Evolutionary conservation across 2,113 vertebrate species (phyloP), one percentile per base, ranked within the genome.

Genomic region (Carassius carassius): DNA sequence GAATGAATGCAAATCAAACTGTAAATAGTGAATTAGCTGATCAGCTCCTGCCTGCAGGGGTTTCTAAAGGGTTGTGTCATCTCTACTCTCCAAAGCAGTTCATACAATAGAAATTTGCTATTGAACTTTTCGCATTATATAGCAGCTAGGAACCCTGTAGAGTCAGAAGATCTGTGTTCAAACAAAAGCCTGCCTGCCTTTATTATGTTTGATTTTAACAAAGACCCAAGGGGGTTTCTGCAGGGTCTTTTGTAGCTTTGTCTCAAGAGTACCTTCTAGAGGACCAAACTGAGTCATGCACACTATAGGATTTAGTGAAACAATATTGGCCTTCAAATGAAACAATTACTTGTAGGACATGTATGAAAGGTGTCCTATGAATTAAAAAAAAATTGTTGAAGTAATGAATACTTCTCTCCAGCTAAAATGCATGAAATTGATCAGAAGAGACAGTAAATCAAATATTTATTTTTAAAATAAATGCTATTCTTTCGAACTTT

Each of bases 191-290:
- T 69, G 74, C 54, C 67, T 69, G 67, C 17, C 2, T 56, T 86
- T 77, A 76, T 83, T 84, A 62, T 80, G 81, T 84, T 85, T 78
- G 62, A 83, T 69, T 83, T 82, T 82, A 86, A 88, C 87, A 88
- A 88, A 88, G 84, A 86, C 84, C 81, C 17, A 35, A 84, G 69
- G 82, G 70, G 70, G 60, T 74, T 78, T 78, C 63, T 37, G n/a
- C 54, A 16, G 51, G 72, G 47, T 25, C 60, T 77, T 58, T 21
- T 41, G 35, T 25, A 35, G 41, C 69, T 11, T 29, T 74, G 63
- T n/a, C 65, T 78, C 54, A 78, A 25, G 29, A 83, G 35, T 35
- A 41, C 83, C 83, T 74, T 83, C 84, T 69, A 83, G 75, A 78
- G 86, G 84, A 79, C 29, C 25, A 0, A 85, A 56, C 6, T 29